A percentile compares a stretch with the other conserved stretches of the same genome.
These are phyloP conservation scores for Numida meleagris DNA, from an alignment of 2,113 vertebrate species.

Conservation along the genomic window DNA sequence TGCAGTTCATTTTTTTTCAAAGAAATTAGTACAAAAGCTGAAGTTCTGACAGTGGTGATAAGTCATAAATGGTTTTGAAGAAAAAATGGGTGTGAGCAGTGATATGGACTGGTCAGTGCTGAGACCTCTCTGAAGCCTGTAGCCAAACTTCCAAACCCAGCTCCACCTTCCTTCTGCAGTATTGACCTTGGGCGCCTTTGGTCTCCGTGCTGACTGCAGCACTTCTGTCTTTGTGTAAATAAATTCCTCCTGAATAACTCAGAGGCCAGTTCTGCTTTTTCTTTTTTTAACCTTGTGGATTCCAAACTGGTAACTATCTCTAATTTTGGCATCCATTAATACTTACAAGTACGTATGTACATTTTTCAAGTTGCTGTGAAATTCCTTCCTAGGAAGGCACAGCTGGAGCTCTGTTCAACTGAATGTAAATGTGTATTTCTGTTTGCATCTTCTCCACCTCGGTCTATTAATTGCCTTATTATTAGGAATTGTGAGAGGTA, in stretches of 20 bases:
- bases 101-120: background rate
- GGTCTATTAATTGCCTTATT: background rate
- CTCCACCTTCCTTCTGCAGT: background rate
- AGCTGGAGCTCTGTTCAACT: background rate
- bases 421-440: background rate
- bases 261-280: constrained; percentile 53
- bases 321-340: constrained; percentile 28
- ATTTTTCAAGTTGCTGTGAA: background rate
- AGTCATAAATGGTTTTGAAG: background rate
- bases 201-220: background rate
- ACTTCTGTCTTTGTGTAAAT: constrained; percentile 54
- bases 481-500: background rate
- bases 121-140: background rate
- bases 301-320: background rate
- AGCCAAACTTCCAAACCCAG: background rate
- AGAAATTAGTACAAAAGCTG: background rate
- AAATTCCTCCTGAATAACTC: constrained; percentile 57
- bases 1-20: background rate
- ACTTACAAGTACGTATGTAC: background rate
- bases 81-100: background rate
- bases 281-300: constrained; percentile 53
- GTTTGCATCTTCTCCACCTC: background rate
- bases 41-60: background rate
- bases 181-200: background rate
- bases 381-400: background rate